Base-by-base conservation (phyloP, 2,888 invertebrate species). In the Tetheella fluctuosa region DNA sequence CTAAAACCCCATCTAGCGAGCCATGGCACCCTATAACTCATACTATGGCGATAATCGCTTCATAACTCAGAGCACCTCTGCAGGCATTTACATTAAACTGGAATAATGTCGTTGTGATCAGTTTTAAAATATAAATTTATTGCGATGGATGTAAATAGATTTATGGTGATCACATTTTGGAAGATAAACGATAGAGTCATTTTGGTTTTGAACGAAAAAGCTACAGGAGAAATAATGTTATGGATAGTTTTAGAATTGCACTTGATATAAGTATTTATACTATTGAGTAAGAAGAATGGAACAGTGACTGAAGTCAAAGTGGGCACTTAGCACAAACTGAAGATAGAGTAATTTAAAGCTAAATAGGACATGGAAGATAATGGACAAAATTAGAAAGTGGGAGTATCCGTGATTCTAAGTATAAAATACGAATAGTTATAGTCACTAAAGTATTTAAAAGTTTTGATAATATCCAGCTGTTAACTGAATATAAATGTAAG, bases 51-150 rank as follows among this genome's bases (percentile, higher is more conserved):
- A 85, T 89, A 88, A 89, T 87, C 86, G 82, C 70, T 67, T 76
- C 82, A 86, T 88, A 86, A 86, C 83, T 87, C 81, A 86, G 65
- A 74, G 71, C 74, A 76, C 74, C 75, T 76, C 81, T 81, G 63
- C 62, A 63, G 66, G 68, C 68, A 84, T 48, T 48, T 48, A 85
- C 86, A 86, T 85, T 80, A 80, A 85, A 85, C 77, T 77, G 70
- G 76, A 76, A 80, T 84, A 84, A 84, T 81, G 82, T 77, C 76
- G 64, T 63, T 67, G 77, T 80, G 85, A 87, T 86, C 84, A 83
- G 78, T 85, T 73, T 86, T 85, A 81, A 84, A 86, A 81, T 81
- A 79, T 74, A 77, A 82, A 85, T 84, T 81, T 84, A 84, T 81
- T 58, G 71, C 73, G 57, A 63, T 48, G 48, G 55, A 55, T 17